Evolutionary conservation across 2,797 vertebrate species (phyloP), one percentile per base, ranked within the genome.

Genomic region (Sebastes miniatus): DNA sequence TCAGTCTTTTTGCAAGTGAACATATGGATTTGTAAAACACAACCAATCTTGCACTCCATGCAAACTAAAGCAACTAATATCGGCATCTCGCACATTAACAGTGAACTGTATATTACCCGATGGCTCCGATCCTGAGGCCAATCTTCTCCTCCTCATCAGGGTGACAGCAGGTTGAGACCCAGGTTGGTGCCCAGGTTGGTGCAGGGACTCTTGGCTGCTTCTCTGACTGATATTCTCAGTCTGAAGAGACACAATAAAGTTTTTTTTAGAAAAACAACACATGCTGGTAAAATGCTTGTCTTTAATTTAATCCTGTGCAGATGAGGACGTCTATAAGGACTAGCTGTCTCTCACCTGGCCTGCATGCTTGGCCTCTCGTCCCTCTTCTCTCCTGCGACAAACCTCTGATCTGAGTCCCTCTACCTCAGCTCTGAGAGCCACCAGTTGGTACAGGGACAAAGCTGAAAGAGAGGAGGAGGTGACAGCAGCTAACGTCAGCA

Each of bases 391-490:
- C 86, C 90, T 92, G 77, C 87, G 90, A 68, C 57, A 85, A 36
- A 95, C 81, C 78, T 98, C 94, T 0, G 86, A 94, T 74, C 91
- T 96, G 81, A 99, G 95, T 31, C 85, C 92, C 77, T 95, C 95
- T 71, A 99, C 95, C 90, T 99, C 97, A 2, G 96, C 95, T 92
- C 97, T 96, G 85, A 99, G 93, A 31, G 88, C 92, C 88, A 96
- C 81, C 84, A 97, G 94, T 25, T 96, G 95, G 91, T 96, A 96
- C 73, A 98, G 87, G 54, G 96, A 96, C 81, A 97, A 76, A 79
- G 94, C 95, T 66, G 97, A 96, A 70, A 98, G 93, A 61, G 95
- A 96, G 87, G 96, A 96, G 59, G 96, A 96, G 91, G 96, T 93
- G 91, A 98, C 87, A 11, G 95, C 95, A 36, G 95, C 95, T 31